Percentiles rank a stretch among this genome's conserved stretches.
Conservation (phyloP, 2,797 vertebrate genomes). For the Fundulus diaphanus region DNA sequence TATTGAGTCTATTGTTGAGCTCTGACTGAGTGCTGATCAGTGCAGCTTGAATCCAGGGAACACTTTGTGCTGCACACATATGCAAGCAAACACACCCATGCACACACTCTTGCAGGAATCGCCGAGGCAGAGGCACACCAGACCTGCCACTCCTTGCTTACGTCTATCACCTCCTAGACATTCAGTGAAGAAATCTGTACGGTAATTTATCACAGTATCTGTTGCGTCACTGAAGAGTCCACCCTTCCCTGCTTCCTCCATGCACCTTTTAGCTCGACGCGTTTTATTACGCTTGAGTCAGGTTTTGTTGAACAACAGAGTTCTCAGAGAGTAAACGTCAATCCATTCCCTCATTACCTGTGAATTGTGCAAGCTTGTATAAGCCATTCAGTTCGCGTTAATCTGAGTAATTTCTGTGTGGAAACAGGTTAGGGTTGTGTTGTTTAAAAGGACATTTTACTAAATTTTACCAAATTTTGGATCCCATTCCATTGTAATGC, state of each 20-base stretch:
- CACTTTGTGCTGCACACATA: conserved; percentile 18
- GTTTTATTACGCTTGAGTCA: conserved; percentile 32
- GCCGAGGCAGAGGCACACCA: conserved; percentile 33
- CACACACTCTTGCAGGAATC: conserved; percentile 10
- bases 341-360: no score
- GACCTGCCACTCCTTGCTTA: conserved; percentile 64
- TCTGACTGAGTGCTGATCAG: conserved; percentile 46
- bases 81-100: neutral
- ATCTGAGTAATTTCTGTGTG: neutral
- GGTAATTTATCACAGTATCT: conserved; percentile 61
- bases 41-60: conserved; percentile 33
- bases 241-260: conserved; percentile 26
- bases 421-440: neutral
- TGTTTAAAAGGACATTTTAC: conserved; percentile 6
- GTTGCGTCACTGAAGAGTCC: conserved; percentile 46
- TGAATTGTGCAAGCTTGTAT: conserved; percentile 24
- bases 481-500: conserved; percentile 23
- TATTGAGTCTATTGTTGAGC: conserved; percentile 54
- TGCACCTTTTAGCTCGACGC: neutral
- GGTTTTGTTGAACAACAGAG: conserved; percentile 1
- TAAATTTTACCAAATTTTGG: conserved; percentile 4
- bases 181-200: conserved; percentile 66
- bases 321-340: neutral
- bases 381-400: neutral
- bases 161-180: conserved; percentile 45